Evolutionary conservation across 2,113 vertebrate genomes (phyloP).

Genomic region (Charadrius vociferus): DNA sequence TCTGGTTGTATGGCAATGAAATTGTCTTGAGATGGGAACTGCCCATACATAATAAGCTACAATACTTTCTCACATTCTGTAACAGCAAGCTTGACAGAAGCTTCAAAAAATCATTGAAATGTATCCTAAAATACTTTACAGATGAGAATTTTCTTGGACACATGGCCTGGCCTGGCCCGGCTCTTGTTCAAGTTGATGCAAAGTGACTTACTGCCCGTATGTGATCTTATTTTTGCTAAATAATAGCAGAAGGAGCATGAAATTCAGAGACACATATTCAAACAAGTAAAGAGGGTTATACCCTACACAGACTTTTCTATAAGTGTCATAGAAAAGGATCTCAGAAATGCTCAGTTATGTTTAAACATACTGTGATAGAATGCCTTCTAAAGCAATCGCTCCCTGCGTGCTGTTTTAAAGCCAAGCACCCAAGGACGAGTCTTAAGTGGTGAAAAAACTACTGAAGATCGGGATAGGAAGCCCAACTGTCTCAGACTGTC

Average conservation of each 20-base stretch:
- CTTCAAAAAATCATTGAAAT: neutral
- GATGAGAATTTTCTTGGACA: neutral
- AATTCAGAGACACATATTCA: neutral
- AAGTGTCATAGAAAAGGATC: neutral
- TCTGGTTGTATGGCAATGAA: neutral
- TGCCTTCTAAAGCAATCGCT: neutral
- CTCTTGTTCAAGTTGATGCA: neutral
- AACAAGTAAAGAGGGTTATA: neutral
- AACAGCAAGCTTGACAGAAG: neutral
- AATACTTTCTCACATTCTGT: neutral
- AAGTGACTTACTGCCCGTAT: neutral
- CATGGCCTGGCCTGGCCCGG: neutral
- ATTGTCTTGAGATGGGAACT: neutral
- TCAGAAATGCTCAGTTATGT: neutral
- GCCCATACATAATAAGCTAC: neutral
- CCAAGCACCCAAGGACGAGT: neutral
- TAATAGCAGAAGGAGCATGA: neutral
- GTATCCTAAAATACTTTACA: neutral
- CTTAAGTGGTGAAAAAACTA: neutral
- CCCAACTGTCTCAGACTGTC: neutral
- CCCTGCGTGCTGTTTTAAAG: neutral
- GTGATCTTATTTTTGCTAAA: neutral
- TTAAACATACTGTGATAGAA: neutral
- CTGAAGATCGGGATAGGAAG: neutral
- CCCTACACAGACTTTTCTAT: neutral